Conservation (phyloP, 2,113 vertebrate species). For the Noturus placidus region DNA sequence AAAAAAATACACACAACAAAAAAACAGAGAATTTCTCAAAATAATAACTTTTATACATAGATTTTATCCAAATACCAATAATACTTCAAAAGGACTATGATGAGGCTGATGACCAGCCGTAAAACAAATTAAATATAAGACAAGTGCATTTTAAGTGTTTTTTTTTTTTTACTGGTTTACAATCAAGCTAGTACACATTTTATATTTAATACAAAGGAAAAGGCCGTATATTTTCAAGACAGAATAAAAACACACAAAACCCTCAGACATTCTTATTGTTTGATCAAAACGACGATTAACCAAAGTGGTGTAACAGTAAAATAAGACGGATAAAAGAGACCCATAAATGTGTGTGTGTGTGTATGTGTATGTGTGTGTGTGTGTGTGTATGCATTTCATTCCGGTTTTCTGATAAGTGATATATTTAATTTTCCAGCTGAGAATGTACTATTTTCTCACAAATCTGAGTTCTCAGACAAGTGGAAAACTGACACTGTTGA, state of each 20-base stretch:
- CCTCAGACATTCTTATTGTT: conserved; percentile 23
- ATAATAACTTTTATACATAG: conserved; percentile 46
- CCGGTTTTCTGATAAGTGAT: not conserved
- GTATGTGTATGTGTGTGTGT: not conserved
- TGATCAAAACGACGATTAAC: not conserved
- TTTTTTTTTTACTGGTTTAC: conserved; percentile 46
- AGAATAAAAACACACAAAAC: conserved; percentile 21
- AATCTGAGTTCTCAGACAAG: conserved; percentile 12
- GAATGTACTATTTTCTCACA: conserved; percentile 16
- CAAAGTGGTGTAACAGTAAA: conserved; percentile 20
- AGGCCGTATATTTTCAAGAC: conserved; percentile 12
- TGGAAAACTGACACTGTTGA: conserved; percentile 3
- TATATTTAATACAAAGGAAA: conserved; percentile 46
- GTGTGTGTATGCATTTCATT: not conserved
- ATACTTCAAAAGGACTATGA: conserved; percentile 38
- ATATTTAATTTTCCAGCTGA: conserved; percentile 11
- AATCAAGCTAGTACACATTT: conserved; percentile 45
- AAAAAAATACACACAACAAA: not conserved
- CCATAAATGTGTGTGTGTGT: not conserved
- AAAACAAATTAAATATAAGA: conserved; percentile 41
- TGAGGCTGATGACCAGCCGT: conserved; percentile 19
- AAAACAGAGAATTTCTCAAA: conserved; percentile 34
- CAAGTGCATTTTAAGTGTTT: conserved; percentile 38
- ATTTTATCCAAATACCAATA: conserved; percentile 44
- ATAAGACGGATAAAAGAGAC: not conserved